A percentile compares a stretch with the other conserved stretches of the same genome.
phyloP scores from a whole-genome alignment of 2,888 invertebrate species.

The Acrobasis consociella region DNA sequence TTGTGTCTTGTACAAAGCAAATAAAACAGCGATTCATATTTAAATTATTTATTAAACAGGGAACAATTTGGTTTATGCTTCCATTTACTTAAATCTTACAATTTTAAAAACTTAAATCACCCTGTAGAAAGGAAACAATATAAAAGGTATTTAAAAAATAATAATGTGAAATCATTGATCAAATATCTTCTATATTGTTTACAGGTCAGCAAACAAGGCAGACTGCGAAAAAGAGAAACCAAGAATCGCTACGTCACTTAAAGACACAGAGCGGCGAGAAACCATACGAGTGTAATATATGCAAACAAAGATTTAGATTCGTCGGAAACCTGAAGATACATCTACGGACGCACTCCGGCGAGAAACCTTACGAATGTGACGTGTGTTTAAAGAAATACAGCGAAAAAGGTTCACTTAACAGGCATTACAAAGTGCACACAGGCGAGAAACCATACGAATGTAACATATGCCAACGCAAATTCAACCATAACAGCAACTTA shows the following conservation, averaged over 20 bases:
- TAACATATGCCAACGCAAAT: conserved; percentile 6
- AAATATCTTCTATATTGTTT: not conserved
- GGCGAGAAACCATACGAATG: conserved; percentile 18
- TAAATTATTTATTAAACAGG: no score
- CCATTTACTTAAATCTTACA: no score
- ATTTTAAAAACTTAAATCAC: no score
- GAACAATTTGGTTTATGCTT: no score
- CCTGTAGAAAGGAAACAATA: no score
- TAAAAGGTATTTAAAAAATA: not conserved
- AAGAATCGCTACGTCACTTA: not conserved
- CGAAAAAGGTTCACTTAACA: conserved; percentile 10
- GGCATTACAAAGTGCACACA: conserved; percentile 12
- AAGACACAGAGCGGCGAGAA: conserved; percentile 29
- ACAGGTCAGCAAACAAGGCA: conserved; percentile 2
- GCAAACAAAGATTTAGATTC: conserved; percentile 21
- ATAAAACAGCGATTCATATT: no score
- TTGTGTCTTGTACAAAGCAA: no score
- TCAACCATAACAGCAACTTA: conserved; percentile 13
- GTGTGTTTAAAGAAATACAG: conserved; percentile 12
- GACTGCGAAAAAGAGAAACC: conserved; percentile 5
- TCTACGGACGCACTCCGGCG: conserved; percentile 11
- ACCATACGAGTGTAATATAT: conserved; percentile 28
- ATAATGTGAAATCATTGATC: not conserved
- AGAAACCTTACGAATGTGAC: conserved; percentile 20
- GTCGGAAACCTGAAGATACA: conserved; percentile 15